These are phyloP conservation scores for Maccullochella peelii DNA, from an alignment of 2,113 vertebrate species.

Conservation along the genomic window DNA sequence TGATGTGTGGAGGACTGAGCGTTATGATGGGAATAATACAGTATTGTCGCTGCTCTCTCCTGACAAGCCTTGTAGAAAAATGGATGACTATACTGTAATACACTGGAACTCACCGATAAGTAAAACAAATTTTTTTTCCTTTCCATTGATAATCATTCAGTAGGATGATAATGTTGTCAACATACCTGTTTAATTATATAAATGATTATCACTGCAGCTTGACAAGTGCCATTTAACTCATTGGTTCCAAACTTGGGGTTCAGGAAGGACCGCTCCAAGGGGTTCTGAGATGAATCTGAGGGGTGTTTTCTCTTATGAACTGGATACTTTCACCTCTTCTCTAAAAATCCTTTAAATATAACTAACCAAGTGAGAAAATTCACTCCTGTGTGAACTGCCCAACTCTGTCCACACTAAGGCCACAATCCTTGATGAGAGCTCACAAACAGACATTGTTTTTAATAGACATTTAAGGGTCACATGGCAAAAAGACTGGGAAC, in stretches of 20 bases:
- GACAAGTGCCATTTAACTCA: neutral
- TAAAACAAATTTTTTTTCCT: neutral
- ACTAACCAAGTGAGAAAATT: neutral
- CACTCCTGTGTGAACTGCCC: neutral
- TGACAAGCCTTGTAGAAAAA: slow-evolving; percentile 53
- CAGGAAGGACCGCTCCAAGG: neutral
- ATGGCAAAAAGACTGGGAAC: neutral
- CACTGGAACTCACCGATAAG: neutral
- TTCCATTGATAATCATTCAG: neutral
- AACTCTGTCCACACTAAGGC: neutral
- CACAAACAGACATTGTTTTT: neutral
- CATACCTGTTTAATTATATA: neutral
- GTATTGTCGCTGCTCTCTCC: slow-evolving; percentile 43
- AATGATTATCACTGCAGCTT: neutral
- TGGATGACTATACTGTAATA: slow-evolving; percentile 18
- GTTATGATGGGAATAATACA: slow-evolving; percentile 62
- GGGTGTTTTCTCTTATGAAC: neutral
- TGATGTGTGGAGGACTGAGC: slow-evolving; percentile 70
- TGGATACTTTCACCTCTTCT: neutral
- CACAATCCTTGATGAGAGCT: neutral
- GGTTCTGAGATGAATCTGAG: neutral
- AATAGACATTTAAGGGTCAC: neutral
- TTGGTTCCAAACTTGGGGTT: neutral
- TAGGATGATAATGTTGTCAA: neutral
- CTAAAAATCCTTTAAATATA: neutral